phyloP scores from a whole-genome alignment of 2,888 invertebrate genomes.

The Orgyia antiqua region DNA sequence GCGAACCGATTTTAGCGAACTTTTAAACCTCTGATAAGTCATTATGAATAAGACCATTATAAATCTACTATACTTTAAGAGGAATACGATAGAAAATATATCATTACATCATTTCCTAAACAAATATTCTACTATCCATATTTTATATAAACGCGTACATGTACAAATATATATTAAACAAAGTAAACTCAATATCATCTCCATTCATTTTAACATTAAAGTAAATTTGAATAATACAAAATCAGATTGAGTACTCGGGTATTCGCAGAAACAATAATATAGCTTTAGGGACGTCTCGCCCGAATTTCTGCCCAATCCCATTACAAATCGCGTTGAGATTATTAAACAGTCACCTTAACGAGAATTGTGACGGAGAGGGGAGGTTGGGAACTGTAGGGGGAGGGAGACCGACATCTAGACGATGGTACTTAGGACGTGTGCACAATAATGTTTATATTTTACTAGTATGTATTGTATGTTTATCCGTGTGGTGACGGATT shows the following conservation, averaged over 20 bases:
- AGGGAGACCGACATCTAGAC: neutral
- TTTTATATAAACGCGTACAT: too few relatives aligned
- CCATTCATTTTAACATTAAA: slow-evolving; percentile 26
- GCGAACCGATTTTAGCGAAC: too few relatives aligned
- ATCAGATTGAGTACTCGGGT: slow-evolving; percentile 32
- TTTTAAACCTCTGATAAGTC: too few relatives aligned
- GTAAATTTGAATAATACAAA: slow-evolving; percentile 26
- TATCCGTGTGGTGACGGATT: too few relatives aligned
- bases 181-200: slow-evolving; percentile 8
- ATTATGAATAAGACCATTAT: too few relatives aligned
- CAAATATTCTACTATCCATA: too few relatives aligned
- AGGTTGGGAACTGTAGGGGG: slow-evolving; percentile 3
- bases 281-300: slow-evolving; percentile 32
- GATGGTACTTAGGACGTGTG: slow-evolving; percentile 19
- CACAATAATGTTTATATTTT: slow-evolving; percentile 17
- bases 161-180: too few relatives aligned
- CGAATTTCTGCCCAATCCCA: slow-evolving; percentile 56
- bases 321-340: slow-evolving; percentile 64
- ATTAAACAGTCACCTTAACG: slow-evolving; percentile 66
- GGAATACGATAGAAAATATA: too few relatives aligned
- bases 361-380: slow-evolving; percentile 36
- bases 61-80: too few relatives aligned
- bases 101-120: too few relatives aligned
- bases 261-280: slow-evolving; percentile 42
- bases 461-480: neutral